Evolutionary conservation across 2,113 vertebrate genomes (phyloP), one percentile per base, ranked within the genome.

Genomic region (Ranitomeya variabilis): DNA sequence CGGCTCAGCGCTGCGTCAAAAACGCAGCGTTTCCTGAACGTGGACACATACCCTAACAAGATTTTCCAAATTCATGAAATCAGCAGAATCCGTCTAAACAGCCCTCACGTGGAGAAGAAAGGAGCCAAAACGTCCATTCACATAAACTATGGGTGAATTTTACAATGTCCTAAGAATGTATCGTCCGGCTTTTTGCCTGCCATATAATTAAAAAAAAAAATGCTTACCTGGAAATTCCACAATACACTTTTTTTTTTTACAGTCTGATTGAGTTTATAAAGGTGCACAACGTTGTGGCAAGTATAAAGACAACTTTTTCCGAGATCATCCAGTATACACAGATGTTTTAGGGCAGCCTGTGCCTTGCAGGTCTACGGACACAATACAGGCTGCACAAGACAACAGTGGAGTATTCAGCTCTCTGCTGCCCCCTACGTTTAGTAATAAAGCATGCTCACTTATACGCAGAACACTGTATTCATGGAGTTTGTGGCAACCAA

Each of bases 41-140:
- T n/a, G n/a, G n/a, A n/a, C n/a, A n/a, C n/a, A n/a, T n/a, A n/a
- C n/a, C n/a, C n/a, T n/a, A 26, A 60, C 69, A 88, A 45, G 57
- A 83, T 81, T 83, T 57, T 76, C 55, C 37, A 26, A 52, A 83
- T 37, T 62, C 54, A 57, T 76, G 55, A 45, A 51, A 26, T 83
- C 80, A 78, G 80, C 87, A 89, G 5, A 83, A 67, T 51, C 31
- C 11, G 21, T 54, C 54, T 54, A 59, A 73, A 59, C 15, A 73
- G 15, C 55, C 13, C 52, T 73, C 66, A 57, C 13, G 19, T 7
- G 4, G 8, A 37, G 37, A 16, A 76, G 73, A 52, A 52, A 37
- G 31, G 37, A 74, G 71, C 73, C 31, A 52, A 52, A 52, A 9
- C 21, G 37, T 21, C 18, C 37, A 52, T 21, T 19, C 45, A 21